Evolutionary conservation across 2,113 vertebrate species (phyloP), one percentile per base, ranked within the genome.

Genomic region (Clarias magur): DNA sequence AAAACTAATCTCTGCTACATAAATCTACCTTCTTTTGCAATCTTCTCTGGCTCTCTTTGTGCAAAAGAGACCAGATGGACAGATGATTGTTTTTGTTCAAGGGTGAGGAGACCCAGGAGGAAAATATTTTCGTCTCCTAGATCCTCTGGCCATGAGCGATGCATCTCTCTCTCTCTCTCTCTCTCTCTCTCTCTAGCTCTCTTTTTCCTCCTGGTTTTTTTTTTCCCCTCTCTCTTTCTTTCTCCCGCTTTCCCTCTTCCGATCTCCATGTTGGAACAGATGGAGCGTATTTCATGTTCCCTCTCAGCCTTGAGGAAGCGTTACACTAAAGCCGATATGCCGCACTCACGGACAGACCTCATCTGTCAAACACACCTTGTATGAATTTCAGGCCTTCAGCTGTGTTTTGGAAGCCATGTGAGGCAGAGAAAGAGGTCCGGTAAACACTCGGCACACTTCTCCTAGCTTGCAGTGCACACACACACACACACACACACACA

Each of bases 201-300:
- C 63, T 53, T 30, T 75, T 56, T 62, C 57, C n/a, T 79, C 13
- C 17, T 17, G 2, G 9, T 79, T 57, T 65, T 84, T 59, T 27
- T 63, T 63, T 84, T 30, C 84, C 81, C 73, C 56, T 59, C 80
- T 87, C 42, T 60, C 27, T 56, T 17, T 56, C 54, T 38, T 9
- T 48, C n/a, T 76, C 68, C 5, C 15, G 30, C 59, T 17, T 21
- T 48, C 75, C 2, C 59, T 78, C 63, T 70, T 54, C 17, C 57
- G 30, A 19, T 62, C 34, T 60, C 79, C 23, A 38, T 84, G 80
- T 80, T 75, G 21, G 75, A 88, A 85, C 90, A 90, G 90, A 89
- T 88, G 88, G 86, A 88, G 88, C 30, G 80, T 83, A 88, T 90
- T 90, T 89, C 80, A 85, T 88, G 89, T 90, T 87, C 72, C 72